Base-by-base conservation (phyloP, 2,888 invertebrate genomes). In the Bembecia ichneumoniformis region DNA sequence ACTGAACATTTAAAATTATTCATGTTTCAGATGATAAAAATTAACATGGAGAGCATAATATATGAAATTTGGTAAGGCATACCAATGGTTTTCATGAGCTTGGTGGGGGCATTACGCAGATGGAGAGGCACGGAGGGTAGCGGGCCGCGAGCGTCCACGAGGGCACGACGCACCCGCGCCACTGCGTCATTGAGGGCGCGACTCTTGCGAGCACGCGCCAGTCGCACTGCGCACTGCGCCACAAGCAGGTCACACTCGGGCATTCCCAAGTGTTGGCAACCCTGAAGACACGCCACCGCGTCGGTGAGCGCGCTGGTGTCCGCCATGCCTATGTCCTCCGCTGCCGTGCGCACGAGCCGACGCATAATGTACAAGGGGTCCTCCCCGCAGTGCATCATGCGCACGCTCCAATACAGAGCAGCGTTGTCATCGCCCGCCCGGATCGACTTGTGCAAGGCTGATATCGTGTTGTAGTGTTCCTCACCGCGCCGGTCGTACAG, bases 371-470 rank as follows among this genome's bases (percentile, higher is more conserved):
- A 95, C 48, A 93, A 66, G 0, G 95, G 95, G 71, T 95, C 93
- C 73, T 95, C 95, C 10, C 95, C 95, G 13, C 92, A 92, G 52
- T 90, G 88, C 58, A 95, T 77, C 89, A 95, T 95, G 53, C 95
- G 88, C 1, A 93, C 90, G 2, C 93, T 87, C 95, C 95, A 96
- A 69, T 95, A 95, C 40, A 96, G 74, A 11, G 95, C 91, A 2
- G 94, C 95, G 74, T 93, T 94, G 54, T 91, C 92, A 71, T 94
- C 93, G 14, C 93, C 91, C 0, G 94, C 94, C 58, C 95, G 88
- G 48, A 96, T 91, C 0, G 94, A 93, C 75, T 96, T 95, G 64
- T 95, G 95, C 58, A 95, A 80, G 0, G 95, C 95, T 1, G 95
- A 95, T 60, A 94, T 91, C 40, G 91, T 90, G 70, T 95, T 93